Evolutionary conservation across 2,113 vertebrate genomes (phyloP).

Genomic region (Lampris incognitus): DNA sequence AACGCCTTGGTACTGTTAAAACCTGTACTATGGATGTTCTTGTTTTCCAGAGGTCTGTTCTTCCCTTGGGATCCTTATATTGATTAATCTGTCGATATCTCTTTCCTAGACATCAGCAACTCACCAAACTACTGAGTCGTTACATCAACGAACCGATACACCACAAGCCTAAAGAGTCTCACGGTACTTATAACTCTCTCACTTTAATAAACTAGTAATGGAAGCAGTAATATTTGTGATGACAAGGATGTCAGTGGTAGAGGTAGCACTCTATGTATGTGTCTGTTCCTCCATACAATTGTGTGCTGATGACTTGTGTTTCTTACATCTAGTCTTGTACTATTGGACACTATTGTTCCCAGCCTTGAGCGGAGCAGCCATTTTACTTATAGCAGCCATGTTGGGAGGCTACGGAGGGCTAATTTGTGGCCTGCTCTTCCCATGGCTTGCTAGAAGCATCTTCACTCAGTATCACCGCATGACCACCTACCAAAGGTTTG

Average conservation of each 20-base stretch:
- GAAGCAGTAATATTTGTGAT: not conserved
- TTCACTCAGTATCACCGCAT: slow-evolving; percentile 84
- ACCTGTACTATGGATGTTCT: not conserved
- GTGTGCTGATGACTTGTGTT: not conserved
- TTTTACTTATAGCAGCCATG: slow-evolving; percentile 78
- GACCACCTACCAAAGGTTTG: slow-evolving; percentile 82
- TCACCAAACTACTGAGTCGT: slow-evolving; percentile 77
- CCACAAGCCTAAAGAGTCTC: slow-evolving; percentile 77
- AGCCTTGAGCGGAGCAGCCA: slow-evolving; percentile 71
- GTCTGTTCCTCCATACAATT: not conserved
- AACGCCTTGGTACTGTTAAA: slow-evolving; percentile 4
- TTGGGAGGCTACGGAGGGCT: slow-evolving; percentile 80
- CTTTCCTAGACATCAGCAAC: slow-evolving; percentile 82
- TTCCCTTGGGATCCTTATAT: slow-evolving; percentile 47
- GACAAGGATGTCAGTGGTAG: no score
- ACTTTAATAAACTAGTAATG: not conserved
- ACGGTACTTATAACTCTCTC: slow-evolving; percentile 64
- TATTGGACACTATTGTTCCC: slow-evolving; percentile 83
- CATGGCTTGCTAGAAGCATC: slow-evolving; percentile 80
- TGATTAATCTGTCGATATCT: slow-evolving; percentile 50
- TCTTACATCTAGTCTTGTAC: slow-evolving; percentile 76
- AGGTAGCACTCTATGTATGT: not conserved
- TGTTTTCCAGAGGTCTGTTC: slow-evolving; percentile 18
- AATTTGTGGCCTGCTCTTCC: slow-evolving; percentile 77
- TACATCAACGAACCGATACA: slow-evolving; percentile 75